These are phyloP conservation scores for Sphaerophoria taeniata DNA, from an alignment of 2,888 invertebrate species.

Conservation along the genomic window DNA sequence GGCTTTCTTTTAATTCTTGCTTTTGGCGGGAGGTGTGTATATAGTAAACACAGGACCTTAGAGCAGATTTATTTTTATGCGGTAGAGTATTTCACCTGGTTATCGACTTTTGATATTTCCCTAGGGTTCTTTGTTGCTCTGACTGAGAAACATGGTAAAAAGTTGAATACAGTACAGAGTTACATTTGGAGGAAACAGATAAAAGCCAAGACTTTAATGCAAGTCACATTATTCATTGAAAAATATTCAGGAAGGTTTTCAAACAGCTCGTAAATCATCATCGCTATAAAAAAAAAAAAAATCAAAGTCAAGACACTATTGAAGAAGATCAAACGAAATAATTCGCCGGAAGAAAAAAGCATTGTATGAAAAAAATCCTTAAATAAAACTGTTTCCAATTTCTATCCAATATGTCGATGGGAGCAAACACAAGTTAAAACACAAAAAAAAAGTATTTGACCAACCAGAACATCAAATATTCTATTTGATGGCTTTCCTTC, in stretches of 20 bases:
- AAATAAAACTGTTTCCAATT: conserved; percentile 20
- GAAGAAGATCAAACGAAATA: background rate
- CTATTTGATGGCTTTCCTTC: conserved; percentile 36
- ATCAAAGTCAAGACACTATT: too few relatives aligned
- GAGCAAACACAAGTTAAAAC: background rate
- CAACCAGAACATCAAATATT: conserved; percentile 40
- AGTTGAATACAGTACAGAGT: too few relatives aligned
- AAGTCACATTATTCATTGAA: too few relatives aligned
- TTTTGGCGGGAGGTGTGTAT: conserved; percentile 19
- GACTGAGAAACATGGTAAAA: background rate
- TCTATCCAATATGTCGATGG: conserved; percentile 6
- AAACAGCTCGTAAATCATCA: too few relatives aligned
- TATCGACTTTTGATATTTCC: conserved; percentile 18
- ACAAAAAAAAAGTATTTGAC: conserved; percentile 19
- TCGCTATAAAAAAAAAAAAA: too few relatives aligned
- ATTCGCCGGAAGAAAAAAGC: background rate
- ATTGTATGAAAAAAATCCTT: background rate
- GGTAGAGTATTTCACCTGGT: background rate
- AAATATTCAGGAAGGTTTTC: too few relatives aligned
- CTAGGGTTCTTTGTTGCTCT: background rate
- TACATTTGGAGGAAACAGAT: too few relatives aligned
- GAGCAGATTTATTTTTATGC: conserved; percentile 19
- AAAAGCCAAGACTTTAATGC: too few relatives aligned
- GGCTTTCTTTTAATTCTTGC: background rate
- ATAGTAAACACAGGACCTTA: background rate